Percentiles rank a stretch among this genome's conserved stretches.
Evolutionary conservation across 2,797 vertebrate genomes (phyloP).

Genomic region (Helarctos malayanus): DNA sequence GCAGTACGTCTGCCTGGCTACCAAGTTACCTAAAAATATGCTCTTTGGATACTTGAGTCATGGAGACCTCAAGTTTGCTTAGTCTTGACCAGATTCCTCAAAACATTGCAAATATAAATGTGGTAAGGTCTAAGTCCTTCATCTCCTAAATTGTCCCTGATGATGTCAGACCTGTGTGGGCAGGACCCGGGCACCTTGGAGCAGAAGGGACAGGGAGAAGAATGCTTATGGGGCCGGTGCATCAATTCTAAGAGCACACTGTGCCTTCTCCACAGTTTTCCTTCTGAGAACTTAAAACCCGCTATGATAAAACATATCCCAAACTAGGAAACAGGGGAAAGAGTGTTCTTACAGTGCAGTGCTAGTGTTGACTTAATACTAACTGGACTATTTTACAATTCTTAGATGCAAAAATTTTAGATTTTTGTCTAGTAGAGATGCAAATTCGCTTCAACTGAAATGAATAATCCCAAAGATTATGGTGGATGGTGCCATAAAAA

Average conservation of each 20-base stretch:
- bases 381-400: not conserved
- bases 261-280: not conserved
- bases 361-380: not conserved
- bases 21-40: not conserved
- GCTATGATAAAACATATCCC: not conserved
- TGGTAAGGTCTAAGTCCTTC: not conserved
- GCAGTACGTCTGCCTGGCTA: not conserved
- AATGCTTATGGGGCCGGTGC: not conserved
- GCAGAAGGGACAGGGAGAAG: not conserved
- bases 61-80: not conserved
- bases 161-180: not conserved
- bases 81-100: not conserved
- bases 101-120: not conserved
- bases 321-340: not conserved
- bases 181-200: not conserved
- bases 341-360: not conserved
- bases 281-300: not conserved
- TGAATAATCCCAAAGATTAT: not conserved
- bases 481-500: not conserved
- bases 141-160: not conserved
- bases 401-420: not conserved
- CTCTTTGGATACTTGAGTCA: not conserved
- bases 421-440: not conserved
- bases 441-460: conserved; percentile 4
- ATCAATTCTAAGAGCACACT: not conserved